Conservation (phyloP, 30 jellyfish, hydroid and myxozoan species). For the Pseudorhiza aurosa region DNA sequence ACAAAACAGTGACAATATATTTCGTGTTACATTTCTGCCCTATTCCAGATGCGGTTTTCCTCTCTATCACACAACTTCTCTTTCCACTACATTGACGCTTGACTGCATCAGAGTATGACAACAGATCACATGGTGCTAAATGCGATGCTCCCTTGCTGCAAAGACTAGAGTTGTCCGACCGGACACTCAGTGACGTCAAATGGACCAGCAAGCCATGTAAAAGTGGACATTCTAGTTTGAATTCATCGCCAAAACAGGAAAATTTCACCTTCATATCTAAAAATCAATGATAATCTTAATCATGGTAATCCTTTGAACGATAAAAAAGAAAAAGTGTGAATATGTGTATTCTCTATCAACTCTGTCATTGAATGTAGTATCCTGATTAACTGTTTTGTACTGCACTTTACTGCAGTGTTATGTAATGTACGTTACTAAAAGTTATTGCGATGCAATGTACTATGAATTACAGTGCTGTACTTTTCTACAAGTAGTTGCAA, state of each 20-base stretch:
- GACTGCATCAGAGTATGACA: conserved; percentile 22
- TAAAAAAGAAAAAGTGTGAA: no score
- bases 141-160: conserved; percentile 4
- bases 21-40: conserved; percentile 22
- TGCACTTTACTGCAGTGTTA: no score
- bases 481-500: no score
- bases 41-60: not conserved
- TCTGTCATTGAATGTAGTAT: no score
- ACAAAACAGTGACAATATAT: conserved; percentile 39
- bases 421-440: no score
- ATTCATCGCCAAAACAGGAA: conserved; percentile 50
- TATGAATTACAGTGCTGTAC: no score
- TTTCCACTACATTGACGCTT: conserved; percentile 53
- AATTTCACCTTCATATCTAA: conserved; percentile 47
- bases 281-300: no score
- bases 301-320: not conserved
- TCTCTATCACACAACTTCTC: conserved; percentile 7
- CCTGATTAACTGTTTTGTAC: no score
- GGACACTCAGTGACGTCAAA: conserved; percentile 49
- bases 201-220: conserved; percentile 25
- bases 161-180: conserved; percentile 28
- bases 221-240: conserved; percentile 50
- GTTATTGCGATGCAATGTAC: no score
- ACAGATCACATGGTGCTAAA: conserved; percentile 40
- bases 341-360: no score